Base-by-base conservation (phyloP, 2,113 vertebrate species). In the Pagrus major region DNA sequence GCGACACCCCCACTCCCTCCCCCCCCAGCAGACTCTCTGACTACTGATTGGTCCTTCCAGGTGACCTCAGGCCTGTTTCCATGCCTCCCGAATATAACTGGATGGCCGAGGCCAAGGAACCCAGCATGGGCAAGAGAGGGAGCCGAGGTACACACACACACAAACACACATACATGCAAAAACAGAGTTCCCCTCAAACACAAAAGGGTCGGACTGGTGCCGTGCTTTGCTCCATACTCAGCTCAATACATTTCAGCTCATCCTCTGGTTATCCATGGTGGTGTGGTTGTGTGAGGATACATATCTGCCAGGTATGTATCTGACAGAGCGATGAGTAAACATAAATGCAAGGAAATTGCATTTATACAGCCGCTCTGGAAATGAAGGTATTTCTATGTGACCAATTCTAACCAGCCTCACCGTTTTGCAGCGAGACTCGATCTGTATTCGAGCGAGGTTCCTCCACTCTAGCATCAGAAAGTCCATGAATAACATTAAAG, bases 41-140 rank as follows among this genome's bases (percentile, higher is more conserved):
- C 69, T 93, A 78, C 63, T 86, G 91, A 83, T 94, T 95, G 88
- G 89, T 95, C 25, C 88, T 95, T 94, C 78, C 93, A 98, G 97
- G 95, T 93, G 97, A 97, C 91, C 92, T 96, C 92, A 96, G 96
- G 86, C 96, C 96, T 18, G 91, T 97, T 88, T 96, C 93, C 29
- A 95, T 96, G 94, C 94, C 96, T 37, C 93, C 95, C 35, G 94
- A 96, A 88, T 95, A 95, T 94, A 95, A 91, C 65, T 96, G 96
- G 95, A 95, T 95, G 89, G 95, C 94, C 72, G 95, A 97, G 87
- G 85, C 95, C 81, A 96, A 96, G 91, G 96, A 97, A 77, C 95
- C 96, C 84, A 94, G 94, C 78, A 83, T 95, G 91, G 95, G 95
- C 88, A 96, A 96, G 86, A 95, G 96, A 88, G 96, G 96, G 80